phyloP scores from a whole-genome alignment of 2,888 invertebrate species.

The Heterodera filipjevi region DNA sequence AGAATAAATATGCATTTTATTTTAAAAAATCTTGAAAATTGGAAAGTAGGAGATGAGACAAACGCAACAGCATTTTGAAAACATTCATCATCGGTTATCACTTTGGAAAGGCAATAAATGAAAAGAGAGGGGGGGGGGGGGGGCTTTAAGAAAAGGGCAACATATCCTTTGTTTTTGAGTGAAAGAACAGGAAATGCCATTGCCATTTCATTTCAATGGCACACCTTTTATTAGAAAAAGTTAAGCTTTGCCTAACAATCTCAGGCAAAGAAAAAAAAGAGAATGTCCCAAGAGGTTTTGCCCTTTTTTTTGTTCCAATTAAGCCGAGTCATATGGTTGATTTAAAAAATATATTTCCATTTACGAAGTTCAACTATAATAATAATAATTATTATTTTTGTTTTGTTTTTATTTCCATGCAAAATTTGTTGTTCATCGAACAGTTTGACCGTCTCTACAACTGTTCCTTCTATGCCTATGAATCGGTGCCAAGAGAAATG shows the following conservation, averaged over 20 bases:
- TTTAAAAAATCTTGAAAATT: too few relatives aligned
- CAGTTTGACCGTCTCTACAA: constrained; percentile 14
- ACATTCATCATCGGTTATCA: too few relatives aligned
- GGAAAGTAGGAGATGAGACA: too few relatives aligned
- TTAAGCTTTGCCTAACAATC: background rate
- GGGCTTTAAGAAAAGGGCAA: too few relatives aligned
- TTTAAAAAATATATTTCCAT: background rate
- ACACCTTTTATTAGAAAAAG: background rate
- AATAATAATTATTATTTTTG: background rate
- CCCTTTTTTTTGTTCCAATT: too few relatives aligned
- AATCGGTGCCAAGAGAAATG: constrained; percentile 15
- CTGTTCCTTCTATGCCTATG: constrained; percentile 26
- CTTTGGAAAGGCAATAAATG: background rate
- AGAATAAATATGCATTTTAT: too few relatives aligned
- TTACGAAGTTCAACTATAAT: background rate
- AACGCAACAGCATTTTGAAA: too few relatives aligned
- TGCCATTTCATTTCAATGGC: background rate
- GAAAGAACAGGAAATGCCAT: constrained; percentile 2
- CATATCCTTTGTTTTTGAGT: background rate
- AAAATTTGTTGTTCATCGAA: constrained; percentile 3
- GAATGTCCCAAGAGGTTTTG: background rate
- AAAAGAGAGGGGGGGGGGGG: background rate
- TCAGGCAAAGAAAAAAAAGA: background rate
- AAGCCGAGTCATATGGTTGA: too few relatives aligned
- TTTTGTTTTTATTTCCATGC: background rate